Conservation (phyloP, 2,113 vertebrate genomes). For the Theristicus caerulescens region DNA sequence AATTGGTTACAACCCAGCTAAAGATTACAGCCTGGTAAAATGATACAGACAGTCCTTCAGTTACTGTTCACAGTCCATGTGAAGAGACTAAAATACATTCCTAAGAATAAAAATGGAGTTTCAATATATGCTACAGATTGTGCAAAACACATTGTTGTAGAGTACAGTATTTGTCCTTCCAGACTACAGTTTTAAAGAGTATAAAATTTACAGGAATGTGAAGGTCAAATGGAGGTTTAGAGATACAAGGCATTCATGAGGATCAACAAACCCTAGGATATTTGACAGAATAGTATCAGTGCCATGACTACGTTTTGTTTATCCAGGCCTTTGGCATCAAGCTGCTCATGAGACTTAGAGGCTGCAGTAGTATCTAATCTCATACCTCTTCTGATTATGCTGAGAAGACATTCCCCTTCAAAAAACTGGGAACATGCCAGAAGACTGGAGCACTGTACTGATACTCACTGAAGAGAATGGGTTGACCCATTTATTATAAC, state of each 20-base stretch:
- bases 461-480: background rate
- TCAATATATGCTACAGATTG: background rate
- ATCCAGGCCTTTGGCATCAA: background rate
- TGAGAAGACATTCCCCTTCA: background rate
- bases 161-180: background rate
- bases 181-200: background rate
- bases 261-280: background rate
- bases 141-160: background rate
- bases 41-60: background rate
- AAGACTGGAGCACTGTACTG: background rate
- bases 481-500: background rate
- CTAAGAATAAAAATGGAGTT: background rate
- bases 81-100: background rate
- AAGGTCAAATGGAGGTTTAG: slow-evolving; percentile 2
- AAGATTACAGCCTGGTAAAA: slow-evolving; percentile 6
- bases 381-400: background rate
- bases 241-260: background rate
- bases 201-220: background rate
- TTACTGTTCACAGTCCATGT: background rate
- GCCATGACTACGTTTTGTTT: background rate
- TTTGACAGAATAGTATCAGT: background rate
- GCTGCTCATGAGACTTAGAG: background rate
- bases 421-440: background rate
- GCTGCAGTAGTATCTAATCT: background rate
- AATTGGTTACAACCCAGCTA: slow-evolving; percentile 18